These are phyloP conservation scores for Pseudochirops cupreus DNA, from an alignment of 2,797 vertebrate species.

Conservation along the genomic window DNA sequence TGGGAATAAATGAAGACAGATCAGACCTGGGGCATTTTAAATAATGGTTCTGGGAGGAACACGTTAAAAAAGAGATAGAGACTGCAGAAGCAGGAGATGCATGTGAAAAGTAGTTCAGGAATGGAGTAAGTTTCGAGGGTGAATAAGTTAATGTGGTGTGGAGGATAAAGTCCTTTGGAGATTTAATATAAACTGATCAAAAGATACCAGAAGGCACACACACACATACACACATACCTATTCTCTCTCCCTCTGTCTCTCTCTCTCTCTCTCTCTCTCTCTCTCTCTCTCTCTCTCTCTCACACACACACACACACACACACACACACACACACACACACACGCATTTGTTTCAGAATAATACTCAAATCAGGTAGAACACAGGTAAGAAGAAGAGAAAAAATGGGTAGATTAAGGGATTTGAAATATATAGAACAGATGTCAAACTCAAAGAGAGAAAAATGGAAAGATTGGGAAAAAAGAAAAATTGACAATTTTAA, in stretches of 20 bases:
- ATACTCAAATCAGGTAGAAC: not conserved
- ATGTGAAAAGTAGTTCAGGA: not conserved
- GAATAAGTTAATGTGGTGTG: not conserved
- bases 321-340: too few relatives aligned
- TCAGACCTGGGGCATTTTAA: not conserved
- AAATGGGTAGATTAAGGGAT: not conserved
- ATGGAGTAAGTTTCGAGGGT: not conserved
- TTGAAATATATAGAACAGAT: not conserved
- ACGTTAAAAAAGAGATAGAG: not conserved
- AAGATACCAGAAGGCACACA: too few relatives aligned
- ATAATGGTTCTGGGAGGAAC: not conserved
- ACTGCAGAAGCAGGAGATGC: not conserved
- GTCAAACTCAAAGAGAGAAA: not conserved
- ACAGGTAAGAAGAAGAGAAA: not conserved
- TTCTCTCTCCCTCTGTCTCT: too few relatives aligned
- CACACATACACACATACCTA: too few relatives aligned
- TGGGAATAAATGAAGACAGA: not conserved
- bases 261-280: too few relatives aligned
- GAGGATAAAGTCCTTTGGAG: not conserved
- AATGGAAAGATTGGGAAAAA: not conserved
- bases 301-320: too few relatives aligned
- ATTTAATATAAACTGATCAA: not conserved
- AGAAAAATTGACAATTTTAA: not conserved
- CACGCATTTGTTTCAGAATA: too few relatives aligned
- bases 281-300: too few relatives aligned